Conservation (phyloP, 1,140 invertebrate genomes). For the Drosophila parvula region DNA sequence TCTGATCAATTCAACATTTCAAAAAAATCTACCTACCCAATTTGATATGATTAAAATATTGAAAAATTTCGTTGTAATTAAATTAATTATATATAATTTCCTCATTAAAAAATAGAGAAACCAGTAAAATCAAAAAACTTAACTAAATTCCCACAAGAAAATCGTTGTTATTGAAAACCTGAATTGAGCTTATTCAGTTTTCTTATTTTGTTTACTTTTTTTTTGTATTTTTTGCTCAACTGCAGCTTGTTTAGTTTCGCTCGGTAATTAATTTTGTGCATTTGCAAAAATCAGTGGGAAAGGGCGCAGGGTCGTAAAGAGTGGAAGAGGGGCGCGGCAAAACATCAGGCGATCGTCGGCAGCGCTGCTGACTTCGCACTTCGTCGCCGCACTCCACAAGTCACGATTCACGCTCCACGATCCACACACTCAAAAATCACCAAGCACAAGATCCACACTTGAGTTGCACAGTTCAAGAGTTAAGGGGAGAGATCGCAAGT, state of each 20-base stretch:
- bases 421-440: conserved; percentile 2
- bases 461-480: conserved; percentile 42
- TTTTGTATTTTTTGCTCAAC: conserved; percentile 24
- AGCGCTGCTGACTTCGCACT: conserved; percentile 51
- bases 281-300: conserved; percentile 33
- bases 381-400: conserved; percentile 21
- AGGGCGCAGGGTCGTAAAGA: conserved; percentile 16
- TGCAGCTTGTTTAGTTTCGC: conserved; percentile 44
- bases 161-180: background rate
- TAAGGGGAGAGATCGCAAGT: conserved; percentile 35
- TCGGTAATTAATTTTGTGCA: conserved; percentile 46
- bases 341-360: conserved; percentile 69
- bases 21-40: background rate
- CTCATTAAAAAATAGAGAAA: background rate
- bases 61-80: background rate
- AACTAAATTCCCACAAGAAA: background rate
- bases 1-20: background rate
- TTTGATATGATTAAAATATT: background rate
- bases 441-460: conserved; percentile 16
- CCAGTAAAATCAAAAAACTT: background rate
- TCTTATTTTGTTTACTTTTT: conserved; percentile 23
- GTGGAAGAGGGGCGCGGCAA: conserved; percentile 33
- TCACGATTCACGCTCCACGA: conserved; percentile 5
- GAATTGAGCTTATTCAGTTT: conserved; percentile 1
- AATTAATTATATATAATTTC: background rate